Conservation (phyloP, 2,113 vertebrate species). For the Corythaixoides concolor region DNA sequence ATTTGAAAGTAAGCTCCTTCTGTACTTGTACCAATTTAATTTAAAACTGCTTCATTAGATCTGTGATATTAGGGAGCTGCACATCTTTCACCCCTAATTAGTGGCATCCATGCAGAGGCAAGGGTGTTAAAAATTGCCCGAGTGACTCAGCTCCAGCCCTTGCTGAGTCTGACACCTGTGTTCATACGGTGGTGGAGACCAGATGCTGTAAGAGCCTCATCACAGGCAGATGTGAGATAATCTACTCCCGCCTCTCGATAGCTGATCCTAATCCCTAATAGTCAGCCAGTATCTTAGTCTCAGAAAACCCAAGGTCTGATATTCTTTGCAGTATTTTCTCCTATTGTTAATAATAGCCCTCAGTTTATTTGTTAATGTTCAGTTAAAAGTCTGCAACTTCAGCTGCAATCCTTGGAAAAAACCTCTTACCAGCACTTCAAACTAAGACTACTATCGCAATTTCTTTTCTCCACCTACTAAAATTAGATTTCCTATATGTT, state of each 20-base stretch:
- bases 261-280: background rate
- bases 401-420: background rate
- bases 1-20: background rate
- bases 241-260: background rate
- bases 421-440: background rate
- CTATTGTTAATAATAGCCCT: background rate
- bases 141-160: background rate
- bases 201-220: background rate
- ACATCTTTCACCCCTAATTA: background rate
- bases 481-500: background rate
- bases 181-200: background rate
- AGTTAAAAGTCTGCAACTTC: background rate
- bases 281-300: background rate
- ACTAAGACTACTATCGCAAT: background rate
- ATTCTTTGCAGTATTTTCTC: background rate
- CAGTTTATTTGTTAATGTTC: background rate
- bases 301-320: background rate
- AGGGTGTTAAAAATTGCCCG: background rate
- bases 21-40: background rate
- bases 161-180: background rate
- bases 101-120: background rate
- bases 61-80: background rate
- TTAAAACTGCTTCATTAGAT: background rate
- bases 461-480: background rate
- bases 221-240: background rate